Conservation (phyloP, 2,113 vertebrate species). For the human region DNA sequence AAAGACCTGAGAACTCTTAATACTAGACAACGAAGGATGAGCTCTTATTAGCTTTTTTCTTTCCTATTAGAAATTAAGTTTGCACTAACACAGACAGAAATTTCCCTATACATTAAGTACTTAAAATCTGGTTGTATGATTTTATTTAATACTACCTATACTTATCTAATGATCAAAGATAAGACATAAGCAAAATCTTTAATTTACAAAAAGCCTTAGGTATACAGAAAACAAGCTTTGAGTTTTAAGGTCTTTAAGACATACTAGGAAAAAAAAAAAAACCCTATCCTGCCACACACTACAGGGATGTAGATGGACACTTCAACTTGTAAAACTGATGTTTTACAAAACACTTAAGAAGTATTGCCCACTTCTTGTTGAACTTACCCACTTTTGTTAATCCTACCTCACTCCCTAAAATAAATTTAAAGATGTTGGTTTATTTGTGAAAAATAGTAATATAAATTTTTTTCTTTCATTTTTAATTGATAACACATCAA, state of each 20-base stretch:
- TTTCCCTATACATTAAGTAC: neutral
- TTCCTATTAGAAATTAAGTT: neutral
- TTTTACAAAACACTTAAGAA: neutral
- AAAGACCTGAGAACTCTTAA: neutral
- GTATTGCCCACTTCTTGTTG: neutral
- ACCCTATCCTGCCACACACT: neutral
- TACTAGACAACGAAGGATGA: neutral
- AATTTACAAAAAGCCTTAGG: neutral
- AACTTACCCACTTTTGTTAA: neutral
- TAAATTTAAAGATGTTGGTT: neutral
- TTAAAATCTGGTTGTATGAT: neutral
- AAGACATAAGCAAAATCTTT: constrained; percentile 15
- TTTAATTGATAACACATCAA: neutral
- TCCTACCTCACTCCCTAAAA: neutral
- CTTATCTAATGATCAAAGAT: neutral
- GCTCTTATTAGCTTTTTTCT: neutral
- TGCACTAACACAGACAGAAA: neutral
- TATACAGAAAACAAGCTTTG: neutral
- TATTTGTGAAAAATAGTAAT: constrained; percentile 6
- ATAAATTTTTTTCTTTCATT: neutral
- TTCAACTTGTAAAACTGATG: neutral
- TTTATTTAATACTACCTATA: neutral
- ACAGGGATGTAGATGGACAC: neutral
- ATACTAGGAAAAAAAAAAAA: neutral
- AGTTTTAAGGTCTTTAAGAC: constrained; percentile 16